Base-by-base conservation (phyloP, 2,113 vertebrate genomes). In the Nannobrachium achirus region DNA sequence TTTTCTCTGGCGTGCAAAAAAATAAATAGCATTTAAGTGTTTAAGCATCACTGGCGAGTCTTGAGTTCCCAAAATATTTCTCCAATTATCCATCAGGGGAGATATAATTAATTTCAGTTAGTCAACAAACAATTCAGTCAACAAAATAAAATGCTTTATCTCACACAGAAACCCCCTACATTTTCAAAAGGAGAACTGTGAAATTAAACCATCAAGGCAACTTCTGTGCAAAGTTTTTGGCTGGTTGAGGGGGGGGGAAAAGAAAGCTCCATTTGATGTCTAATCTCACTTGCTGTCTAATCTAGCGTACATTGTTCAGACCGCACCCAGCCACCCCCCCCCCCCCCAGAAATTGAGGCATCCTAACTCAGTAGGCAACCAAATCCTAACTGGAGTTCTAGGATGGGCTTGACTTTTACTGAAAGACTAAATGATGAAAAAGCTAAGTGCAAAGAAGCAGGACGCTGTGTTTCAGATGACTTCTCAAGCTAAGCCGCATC, bases 221-320 rank as follows among this genome's bases (percentile, higher is more conserved):
- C 57, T 15, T 75, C 56, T 64, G 71, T 18, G 25, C 18, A 33
- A 49, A 55, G 45, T 56, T 73, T 76, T 76, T 71, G 49, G 42
- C 62, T 61, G 48, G 44, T 11, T 59, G 68, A 4, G 25, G 25
- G 25, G 25, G 25, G n/a, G n/a, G n/a, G n/a, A n/a, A n/a, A n/a
- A n/a, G n/a, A n/a, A n/a, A 33, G 25, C 25, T 33, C 25, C 25
- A 33, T 33, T 33, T 33, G 25, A 33, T 33, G 6, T 33, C 25
- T 33, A 33, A 33, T 33, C 48, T 68, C 66, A 49, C 78, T 85
- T 20, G 66, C 73, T 75, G 76, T 88, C 64, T 83, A 71, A 82
- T 84, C 82, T 79, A 48, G 50, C 66, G 44, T 49, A 72, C 76
- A 89, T 89, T 89, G 88, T 88, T 89, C 85, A 76, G 68, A 68